Evolutionary conservation across 2,797 vertebrate genomes (phyloP), one percentile per base, ranked within the genome.

Genomic region (Poecilia gillii): DNA sequence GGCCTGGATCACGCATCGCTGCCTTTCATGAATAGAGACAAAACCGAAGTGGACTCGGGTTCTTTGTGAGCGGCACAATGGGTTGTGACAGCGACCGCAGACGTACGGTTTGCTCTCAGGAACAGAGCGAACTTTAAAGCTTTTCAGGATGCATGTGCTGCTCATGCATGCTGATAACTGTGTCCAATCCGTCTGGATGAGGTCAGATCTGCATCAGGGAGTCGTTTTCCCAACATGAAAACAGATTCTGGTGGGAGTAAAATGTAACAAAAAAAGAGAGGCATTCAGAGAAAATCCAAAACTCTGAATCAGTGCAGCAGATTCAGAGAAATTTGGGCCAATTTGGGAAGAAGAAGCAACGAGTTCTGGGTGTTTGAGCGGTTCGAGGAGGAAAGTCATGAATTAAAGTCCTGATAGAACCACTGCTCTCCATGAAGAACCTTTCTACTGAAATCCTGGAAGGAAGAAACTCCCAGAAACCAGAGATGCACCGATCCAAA

Each of bases 1-100:
- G 93, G 87, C 85, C 87, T 62, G 64, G 81, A 90, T 93, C 87
- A 94, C 12, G 92, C 94, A 75, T 83, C 81, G 25, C 47, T 93
- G 92, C 79, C 77, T 87, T 81, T 80, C 36, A 85, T 95, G 91
- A 96, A 96, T 93, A 89, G 90, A 83, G 47, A 77, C 76, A 79
- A 85, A 92, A 91, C 90, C 90, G 81, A 87, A 92, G 91, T 88
- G 92, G 89, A 93, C 92, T 91, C 78, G 1, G 89, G 74, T 82
- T 81, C 86, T 94, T 95, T 95, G 92, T 95, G 81, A 81, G 78
- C 1, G 57, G 81, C 73, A 95, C 93, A 96, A 95, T 92, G 90
- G 92, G 41, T 91, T 91, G 88, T 91, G 87, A 94, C 92, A 94
- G 89, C 74, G 81, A 59, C 81, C 76, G 87, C 85, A 90, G 93